Conservation (phyloP, 2,113 vertebrate species). For the Epinephelus fuscoguttatus region DNA sequence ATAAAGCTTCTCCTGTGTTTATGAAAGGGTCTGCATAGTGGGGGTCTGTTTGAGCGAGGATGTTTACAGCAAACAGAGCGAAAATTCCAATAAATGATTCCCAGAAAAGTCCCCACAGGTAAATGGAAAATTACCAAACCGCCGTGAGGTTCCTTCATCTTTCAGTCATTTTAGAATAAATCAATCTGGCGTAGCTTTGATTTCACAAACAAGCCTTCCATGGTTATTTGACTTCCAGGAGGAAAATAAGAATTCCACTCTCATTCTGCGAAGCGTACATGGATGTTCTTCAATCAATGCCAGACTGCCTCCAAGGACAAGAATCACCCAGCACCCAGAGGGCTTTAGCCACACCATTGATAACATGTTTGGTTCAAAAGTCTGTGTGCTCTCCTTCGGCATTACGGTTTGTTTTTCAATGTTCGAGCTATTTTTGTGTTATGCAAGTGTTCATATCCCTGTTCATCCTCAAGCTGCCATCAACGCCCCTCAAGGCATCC, state of each 20-base stretch:
- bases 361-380: slow-evolving; percentile 22
- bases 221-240: slow-evolving; percentile 14
- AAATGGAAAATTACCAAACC: slow-evolving; percentile 60
- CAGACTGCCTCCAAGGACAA: slow-evolving; percentile 38
- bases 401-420: slow-evolving; percentile 24
- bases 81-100: slow-evolving; percentile 51
- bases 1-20: slow-evolving; percentile 62
- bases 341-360: slow-evolving; percentile 20
- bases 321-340: slow-evolving; percentile 12
- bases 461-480: slow-evolving; percentile 33
- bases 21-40: slow-evolving; percentile 52
- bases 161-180: slow-evolving; percentile 20
- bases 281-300: slow-evolving; percentile 57
- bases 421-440: slow-evolving; percentile 14
- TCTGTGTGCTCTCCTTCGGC: slow-evolving; percentile 24
- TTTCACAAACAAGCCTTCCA: slow-evolving; percentile 21
- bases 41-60: slow-evolving; percentile 54
- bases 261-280: slow-evolving; percentile 21
- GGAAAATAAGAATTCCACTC: slow-evolving; percentile 32
- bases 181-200: slow-evolving; percentile 25
- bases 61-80: slow-evolving; percentile 74
- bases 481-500: slow-evolving; percentile 30
- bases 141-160: slow-evolving; percentile 11
- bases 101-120: slow-evolving; percentile 46
- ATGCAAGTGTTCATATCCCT: slow-evolving; percentile 23